Base-by-base conservation (phyloP, 2,113 vertebrate genomes). In the Cyanoramphus novaezelandiae region DNA sequence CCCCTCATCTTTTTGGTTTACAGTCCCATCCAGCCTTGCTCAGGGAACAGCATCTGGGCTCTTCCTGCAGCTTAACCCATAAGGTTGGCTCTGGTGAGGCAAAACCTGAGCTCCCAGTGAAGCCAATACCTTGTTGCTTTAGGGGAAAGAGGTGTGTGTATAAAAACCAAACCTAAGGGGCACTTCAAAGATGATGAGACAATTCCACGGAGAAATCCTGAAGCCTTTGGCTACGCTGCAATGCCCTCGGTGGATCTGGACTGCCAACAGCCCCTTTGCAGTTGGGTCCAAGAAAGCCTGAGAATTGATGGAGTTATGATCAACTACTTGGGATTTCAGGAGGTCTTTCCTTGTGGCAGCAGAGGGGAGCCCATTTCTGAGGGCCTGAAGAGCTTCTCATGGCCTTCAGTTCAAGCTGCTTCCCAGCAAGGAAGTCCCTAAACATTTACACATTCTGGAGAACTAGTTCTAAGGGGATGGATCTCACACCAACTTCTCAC, bases 401-500 rank as follows among this genome's bases (percentile, higher is more conserved):
- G 52, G 69, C 85, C 93, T 95, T 76, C 64, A 80, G 65, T 18
- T 85, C 24, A 64, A 96, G 95, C 94, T 91, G 95, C 91, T 95
- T 90, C 89, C 89, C 84, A 87, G 90, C 72, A 68, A 93, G 92
- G 93, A 93, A 82, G 76, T 84, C 82, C 76, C 90, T 81, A 86
- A 91, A 72, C 72, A 37, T 78, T 63, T 41, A 79, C 53, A 50
- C 68, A 49, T 46, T 86, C 75, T 80, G 93, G 96, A 96, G 94
- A 95, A 91, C 96, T 97, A 95, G 64, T 96, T 93, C 90, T 96
- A 95, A 95, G 24, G 74, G 89, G 90, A 82, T 70, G 87, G 80
- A 82, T 77, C 91, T 95, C 79, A 95, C 65, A 95, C 96, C 96
- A 74, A 93, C 96, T 95, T 98, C 97, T 91, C 97, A 81, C 85